phyloP scores from a whole-genome alignment of 2,888 invertebrate species.

The Ectemnius lituratus region DNA sequence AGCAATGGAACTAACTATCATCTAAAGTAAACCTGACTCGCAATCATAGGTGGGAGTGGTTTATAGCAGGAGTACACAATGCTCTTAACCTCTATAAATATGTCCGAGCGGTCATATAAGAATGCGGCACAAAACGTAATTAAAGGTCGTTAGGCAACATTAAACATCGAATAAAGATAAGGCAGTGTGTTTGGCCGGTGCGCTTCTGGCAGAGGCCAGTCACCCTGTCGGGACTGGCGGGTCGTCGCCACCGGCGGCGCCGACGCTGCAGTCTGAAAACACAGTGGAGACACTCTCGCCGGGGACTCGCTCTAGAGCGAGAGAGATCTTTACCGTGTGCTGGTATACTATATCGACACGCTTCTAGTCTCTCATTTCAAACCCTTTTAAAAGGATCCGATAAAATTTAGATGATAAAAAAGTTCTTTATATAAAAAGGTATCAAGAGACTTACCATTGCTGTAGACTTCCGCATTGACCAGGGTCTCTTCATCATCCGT shows the following conservation, averaged over 20 bases:
- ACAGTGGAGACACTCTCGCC: constrained; percentile 9
- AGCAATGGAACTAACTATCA: too few species aligned
- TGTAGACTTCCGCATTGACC: constrained; percentile 75
- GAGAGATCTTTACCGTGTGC: constrained; percentile 27
- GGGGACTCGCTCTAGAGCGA: not conserved
- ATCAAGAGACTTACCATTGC: constrained; percentile 68
- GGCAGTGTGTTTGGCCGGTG: constrained; percentile 23
- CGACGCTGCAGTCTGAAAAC: not conserved
- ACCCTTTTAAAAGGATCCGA: too few species aligned
- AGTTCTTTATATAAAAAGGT: not conserved
- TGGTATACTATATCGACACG: constrained; percentile 17
- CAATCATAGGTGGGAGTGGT: too few species aligned
- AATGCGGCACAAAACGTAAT: constrained; percentile 24
- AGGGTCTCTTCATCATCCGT: constrained; percentile 76
- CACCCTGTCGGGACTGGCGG: constrained; percentile 15
- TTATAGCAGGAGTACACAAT: too few species aligned
- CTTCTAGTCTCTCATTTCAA: not conserved
- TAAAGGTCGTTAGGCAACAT: constrained; percentile 28
- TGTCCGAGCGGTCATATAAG: constrained; percentile 19
- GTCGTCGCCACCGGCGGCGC: too few species aligned
- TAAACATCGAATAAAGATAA: constrained; percentile 37
- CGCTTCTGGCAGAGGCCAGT: constrained; percentile 27
- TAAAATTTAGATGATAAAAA: too few species aligned
- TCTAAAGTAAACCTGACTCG: too few species aligned
- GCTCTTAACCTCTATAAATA: not conserved